A percentile compares a stretch with the other conserved stretches of the same genome.
Conservation (phyloP, 2,888 invertebrate species). For the Drosophila imparisetae region DNA sequence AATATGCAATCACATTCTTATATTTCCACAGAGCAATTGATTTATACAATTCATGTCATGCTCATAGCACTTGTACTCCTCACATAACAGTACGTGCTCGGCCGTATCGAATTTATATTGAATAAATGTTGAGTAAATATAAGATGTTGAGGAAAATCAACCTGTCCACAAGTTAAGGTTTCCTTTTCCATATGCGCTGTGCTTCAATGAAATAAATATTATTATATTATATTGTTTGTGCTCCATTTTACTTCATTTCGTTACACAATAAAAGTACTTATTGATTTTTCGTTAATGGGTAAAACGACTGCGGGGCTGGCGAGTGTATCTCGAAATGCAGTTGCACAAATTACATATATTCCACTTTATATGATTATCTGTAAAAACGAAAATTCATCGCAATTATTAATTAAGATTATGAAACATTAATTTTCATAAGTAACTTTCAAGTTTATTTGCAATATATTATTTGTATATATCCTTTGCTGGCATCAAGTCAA, state of each 20-base stretch:
- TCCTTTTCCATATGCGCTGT: conserved; percentile 5
- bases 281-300: conserved; percentile 58
- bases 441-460: background rate
- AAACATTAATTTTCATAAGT: conserved; percentile 1
- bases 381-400: background rate
- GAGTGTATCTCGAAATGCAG: conserved; percentile 12
- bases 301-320: conserved; percentile 17
- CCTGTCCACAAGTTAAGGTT: conserved; percentile 6
- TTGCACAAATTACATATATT: conserved; percentile 47
- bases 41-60: conserved; percentile 53
- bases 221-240: conserved; percentile 42
- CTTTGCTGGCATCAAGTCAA: background rate
- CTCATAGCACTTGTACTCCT: conserved; percentile 21
- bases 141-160: conserved; percentile 21
- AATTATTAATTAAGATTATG: background rate
- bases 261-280: conserved; percentile 56
- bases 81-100: conserved; percentile 26
- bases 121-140: conserved; percentile 74
- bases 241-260: conserved; percentile 24
- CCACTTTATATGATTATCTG: background rate
- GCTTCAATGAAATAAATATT: conserved; percentile 43
- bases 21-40: conserved; percentile 57
- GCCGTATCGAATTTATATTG: conserved; percentile 37
- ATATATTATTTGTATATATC: background rate
- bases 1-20: conserved; percentile 9